Percentiles rank a stretch among this genome's conserved stretches.
Conservation (phyloP, 2,113 vertebrate species). For the Camarhynchus parvulus region DNA sequence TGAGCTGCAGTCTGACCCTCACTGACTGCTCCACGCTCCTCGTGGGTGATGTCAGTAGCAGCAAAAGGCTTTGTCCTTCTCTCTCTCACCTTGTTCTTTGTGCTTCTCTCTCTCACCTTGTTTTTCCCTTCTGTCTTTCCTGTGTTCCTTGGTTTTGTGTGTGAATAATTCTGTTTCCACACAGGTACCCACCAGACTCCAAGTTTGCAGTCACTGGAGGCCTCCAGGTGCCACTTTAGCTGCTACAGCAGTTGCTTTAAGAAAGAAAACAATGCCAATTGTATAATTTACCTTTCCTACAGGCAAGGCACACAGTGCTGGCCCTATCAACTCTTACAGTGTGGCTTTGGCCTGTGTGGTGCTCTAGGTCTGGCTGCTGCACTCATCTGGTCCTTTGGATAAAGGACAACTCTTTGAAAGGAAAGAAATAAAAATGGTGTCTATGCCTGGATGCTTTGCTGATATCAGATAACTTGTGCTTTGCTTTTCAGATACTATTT, state of each 20-base stretch:
- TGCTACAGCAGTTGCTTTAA: not conserved
- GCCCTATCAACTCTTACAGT: fast-evolving
- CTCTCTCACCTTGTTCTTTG: not conserved
- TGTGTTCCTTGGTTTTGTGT: fast-evolving
- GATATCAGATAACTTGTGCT: not conserved
- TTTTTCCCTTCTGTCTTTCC: not conserved
- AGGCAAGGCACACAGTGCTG: not conserved
- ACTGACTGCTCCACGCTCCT: not conserved
- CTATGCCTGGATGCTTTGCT: not conserved
- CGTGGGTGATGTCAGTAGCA: fast-evolving
- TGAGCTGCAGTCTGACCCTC: not conserved
- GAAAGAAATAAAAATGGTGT: not conserved
- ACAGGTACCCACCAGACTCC: not conserved
- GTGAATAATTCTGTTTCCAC: not conserved
- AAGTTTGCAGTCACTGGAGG: not conserved
- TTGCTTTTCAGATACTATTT: not conserved
- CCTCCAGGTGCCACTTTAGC: not conserved
- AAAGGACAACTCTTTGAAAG: not conserved
- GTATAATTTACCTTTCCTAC: not conserved
- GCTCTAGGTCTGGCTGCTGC: not conserved
- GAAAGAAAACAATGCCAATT: not conserved
- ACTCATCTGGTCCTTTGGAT: not conserved
- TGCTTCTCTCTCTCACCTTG: not conserved
- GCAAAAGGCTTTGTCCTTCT: not conserved
- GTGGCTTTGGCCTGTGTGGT: not conserved